These are phyloP conservation scores for Pseudopleuronectes americanus DNA, from an alignment of 2,797 vertebrate genomes.

Conservation along the genomic window DNA sequence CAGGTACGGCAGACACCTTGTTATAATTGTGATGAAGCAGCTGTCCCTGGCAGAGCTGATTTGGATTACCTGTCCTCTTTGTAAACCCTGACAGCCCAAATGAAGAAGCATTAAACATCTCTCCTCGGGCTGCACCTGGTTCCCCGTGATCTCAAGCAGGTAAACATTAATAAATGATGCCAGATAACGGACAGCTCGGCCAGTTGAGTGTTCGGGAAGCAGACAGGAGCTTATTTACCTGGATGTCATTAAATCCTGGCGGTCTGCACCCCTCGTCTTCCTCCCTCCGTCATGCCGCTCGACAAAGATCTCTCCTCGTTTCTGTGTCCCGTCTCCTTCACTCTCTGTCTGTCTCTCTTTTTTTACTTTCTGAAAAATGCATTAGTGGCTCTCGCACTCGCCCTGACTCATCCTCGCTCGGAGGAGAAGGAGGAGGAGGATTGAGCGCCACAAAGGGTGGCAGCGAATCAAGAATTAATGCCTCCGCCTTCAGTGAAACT, in stretches of 20 bases:
- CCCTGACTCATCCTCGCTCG: constrained; percentile 46
- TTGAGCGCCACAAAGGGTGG: constrained; percentile 46
- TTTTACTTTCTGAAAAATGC: constrained; percentile 37
- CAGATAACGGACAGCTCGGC: constrained; percentile 52
- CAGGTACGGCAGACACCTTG: constrained; percentile 61
- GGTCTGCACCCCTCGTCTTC: constrained; percentile 23
- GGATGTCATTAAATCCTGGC: constrained; percentile 37
- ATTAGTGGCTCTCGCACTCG: constrained; percentile 49
- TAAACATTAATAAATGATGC: constrained; percentile 78
- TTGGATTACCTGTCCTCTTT: constrained; percentile 78
- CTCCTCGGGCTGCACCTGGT: constrained; percentile 54
- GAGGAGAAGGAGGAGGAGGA: constrained; percentile 30
- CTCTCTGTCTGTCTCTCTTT: constrained; percentile 7
- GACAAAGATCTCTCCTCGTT: constrained; percentile 21
- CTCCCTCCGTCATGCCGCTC: constrained; percentile 13
- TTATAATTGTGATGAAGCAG: constrained; percentile 83
- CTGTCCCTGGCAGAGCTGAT: constrained; percentile 75
- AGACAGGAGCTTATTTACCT: constrained; percentile 54
- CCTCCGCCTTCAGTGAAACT: constrained; percentile 65
- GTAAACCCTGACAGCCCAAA: constrained; percentile 77
- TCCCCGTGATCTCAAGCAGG: constrained; percentile 55
- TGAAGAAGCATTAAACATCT: constrained; percentile 77
- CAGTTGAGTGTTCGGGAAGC: constrained; percentile 49
- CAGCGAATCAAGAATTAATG: constrained; percentile 63
- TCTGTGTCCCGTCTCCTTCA: constrained; percentile 21